Evolutionary conservation across 2,113 vertebrate species (phyloP).

Genomic region (Chauna torquata): DNA sequence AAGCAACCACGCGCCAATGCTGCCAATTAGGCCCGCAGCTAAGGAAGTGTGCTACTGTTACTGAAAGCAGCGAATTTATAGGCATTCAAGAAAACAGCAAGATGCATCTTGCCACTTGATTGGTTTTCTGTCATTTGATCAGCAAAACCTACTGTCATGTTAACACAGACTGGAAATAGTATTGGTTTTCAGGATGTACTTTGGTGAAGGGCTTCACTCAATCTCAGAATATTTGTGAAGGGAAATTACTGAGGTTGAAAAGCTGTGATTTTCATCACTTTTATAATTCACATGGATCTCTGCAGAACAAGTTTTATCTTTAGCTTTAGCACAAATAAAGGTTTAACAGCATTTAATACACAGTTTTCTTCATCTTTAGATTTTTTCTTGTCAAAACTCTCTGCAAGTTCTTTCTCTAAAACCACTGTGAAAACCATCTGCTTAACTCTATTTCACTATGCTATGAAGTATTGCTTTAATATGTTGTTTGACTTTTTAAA

Average conservation of each 20-base stretch:
- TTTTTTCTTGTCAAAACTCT: neutral
- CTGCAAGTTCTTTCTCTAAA: neutral
- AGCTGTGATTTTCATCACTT: neutral
- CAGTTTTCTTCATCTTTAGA: neutral
- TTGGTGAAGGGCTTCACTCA: neutral
- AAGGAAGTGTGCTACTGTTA: neutral
- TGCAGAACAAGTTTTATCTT: neutral
- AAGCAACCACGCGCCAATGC: neutral
- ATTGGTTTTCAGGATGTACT: neutral
- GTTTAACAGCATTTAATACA: slow-evolving; percentile 2
- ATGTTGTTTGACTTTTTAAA: slow-evolving; percentile 35
- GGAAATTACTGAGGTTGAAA: neutral
- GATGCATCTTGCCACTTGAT: neutral
- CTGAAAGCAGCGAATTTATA: neutral
- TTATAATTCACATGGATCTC: neutral
- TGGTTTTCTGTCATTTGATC: neutral
- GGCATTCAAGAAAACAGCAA: neutral
- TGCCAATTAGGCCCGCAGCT: neutral
- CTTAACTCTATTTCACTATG: neutral
- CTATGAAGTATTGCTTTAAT: slow-evolving; percentile 57
- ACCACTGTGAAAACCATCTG: neutral
- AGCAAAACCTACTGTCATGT: neutral
- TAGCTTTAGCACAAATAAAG: neutral
- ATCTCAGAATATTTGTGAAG: neutral
- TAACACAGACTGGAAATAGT: neutral